A percentile compares a stretch with the other conserved stretches of the same genome.
Evolutionary conservation across 1,140 invertebrate genomes (phyloP).

Genomic region (Heterodera carotae): DNA sequence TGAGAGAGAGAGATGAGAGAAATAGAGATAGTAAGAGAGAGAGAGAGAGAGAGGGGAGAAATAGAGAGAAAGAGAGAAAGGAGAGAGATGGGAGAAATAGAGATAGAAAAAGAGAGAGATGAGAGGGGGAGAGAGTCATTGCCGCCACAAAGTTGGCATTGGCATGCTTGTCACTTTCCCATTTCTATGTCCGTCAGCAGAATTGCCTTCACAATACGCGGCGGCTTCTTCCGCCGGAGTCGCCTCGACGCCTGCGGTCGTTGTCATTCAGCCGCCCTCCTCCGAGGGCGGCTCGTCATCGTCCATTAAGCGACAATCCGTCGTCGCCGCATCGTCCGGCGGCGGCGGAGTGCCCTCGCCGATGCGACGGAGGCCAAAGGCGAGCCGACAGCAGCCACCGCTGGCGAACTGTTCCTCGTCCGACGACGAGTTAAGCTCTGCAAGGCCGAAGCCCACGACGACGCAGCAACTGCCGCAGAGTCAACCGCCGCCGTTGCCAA

Average conservation of each 20-base stretch:
- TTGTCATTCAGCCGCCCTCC: background rate
- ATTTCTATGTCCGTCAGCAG: background rate
- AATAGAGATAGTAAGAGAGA: too few species aligned
- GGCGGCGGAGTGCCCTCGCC: background rate
- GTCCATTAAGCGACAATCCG: background rate
- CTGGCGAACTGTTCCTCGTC: conserved; percentile 43
- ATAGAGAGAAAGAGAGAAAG: too few species aligned
- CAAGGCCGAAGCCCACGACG: conserved; percentile 13
- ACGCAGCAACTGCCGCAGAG: conserved; percentile 18
- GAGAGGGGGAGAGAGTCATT: too few species aligned
- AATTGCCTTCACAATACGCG: conserved; percentile 6
- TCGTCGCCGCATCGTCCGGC: background rate
- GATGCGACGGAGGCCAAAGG: conserved; percentile 17
- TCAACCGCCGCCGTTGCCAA: conserved; percentile 20
- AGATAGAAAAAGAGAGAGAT: too few species aligned
- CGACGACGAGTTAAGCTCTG: conserved; percentile 41
- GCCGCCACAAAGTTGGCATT: background rate
- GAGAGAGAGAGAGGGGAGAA: too few species aligned
- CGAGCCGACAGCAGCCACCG: conserved; percentile 12
- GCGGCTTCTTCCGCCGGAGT: too few species aligned
- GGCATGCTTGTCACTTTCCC: background rate
- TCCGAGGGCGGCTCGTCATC: background rate
- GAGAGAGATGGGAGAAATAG: too few species aligned
- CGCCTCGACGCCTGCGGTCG: background rate
- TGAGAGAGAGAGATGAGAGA: too few species aligned